Base-by-base conservation (phyloP, 2,797 vertebrate species). In the Amblyopsis hoosieri region DNA sequence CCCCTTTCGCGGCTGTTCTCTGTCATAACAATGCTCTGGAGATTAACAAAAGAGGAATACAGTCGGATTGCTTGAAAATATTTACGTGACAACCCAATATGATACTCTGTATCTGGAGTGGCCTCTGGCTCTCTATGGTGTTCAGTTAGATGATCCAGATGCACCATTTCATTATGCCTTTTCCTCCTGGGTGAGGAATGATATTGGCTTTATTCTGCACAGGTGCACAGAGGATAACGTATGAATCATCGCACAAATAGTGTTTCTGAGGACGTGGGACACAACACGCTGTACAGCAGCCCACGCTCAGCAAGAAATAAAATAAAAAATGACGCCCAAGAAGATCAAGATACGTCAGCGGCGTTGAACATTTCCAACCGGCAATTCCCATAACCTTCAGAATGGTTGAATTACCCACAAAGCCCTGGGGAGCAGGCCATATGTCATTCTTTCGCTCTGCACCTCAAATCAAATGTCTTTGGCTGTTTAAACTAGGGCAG, bases 51-150 rank as follows among this genome's bases (percentile, higher is more conserved):
- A 66, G 52, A 50, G 50, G 49, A 64, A 76, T 50, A 67, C 60
- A 66, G 68, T 59, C 1, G 29, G 67, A 76, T 71, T 67, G 60
- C 67, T 64, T 69, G 71, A 69, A 79, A 78, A 83, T 83, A 82
- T 86, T 87, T 85, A 84, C 85, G 77, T 70, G 78, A 80, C 78
- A 82, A 87, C 85, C 84, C 73, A 47, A 64, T 45, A 19, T 56
- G 70, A 72, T 75, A 52, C 63, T 71, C 62, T 76, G 66, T 74
- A 61, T 53, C 50, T 46, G 71, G 55, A 47, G 64, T 58, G 19
- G 68, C 53, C 53, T 58, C 63, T 0, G 57, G n/a, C 57, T 46
- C 77, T 76, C 48, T 37, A 23, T 49, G 7, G 23, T 83, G 71
- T 88, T 80, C 80, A 66, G 69, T 53, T 42, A 55, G 69, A 61